A percentile compares a stretch with the other conserved stretches of the same genome.
phyloP scores from a whole-genome alignment of 2,113 vertebrate species.

The Sardina pilchardus region DNA sequence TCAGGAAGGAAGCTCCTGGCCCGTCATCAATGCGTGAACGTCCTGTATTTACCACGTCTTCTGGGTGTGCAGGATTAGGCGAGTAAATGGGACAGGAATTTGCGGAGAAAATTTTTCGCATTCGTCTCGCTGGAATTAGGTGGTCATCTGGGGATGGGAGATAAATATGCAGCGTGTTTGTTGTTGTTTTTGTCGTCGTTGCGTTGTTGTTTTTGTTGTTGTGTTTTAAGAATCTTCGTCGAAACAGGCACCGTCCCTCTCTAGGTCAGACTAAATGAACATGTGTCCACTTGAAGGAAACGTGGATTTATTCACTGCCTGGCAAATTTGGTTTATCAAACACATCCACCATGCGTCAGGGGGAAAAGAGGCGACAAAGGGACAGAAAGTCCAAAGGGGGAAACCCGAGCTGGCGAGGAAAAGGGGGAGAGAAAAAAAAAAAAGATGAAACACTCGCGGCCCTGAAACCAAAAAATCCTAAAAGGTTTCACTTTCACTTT shows the following conservation, averaged over 20 bases:
- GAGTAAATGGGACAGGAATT: background rate
- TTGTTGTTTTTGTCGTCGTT: slow-evolving; percentile 35
- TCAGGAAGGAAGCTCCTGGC: background rate
- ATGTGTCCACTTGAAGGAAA: background rate
- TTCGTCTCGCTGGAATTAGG: background rate
- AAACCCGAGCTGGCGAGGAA: background rate
- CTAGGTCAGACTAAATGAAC: background rate
- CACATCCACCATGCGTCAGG: background rate
- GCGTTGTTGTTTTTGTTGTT: background rate
- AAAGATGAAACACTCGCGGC: background rate
- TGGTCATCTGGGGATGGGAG: background rate
- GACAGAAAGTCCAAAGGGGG: background rate
- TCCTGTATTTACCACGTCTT: background rate
- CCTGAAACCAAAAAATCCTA: slow-evolving; percentile 15
- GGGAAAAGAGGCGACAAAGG: background rate
- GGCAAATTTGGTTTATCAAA: slow-evolving; percentile 12
- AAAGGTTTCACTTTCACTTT: slow-evolving; percentile 36
- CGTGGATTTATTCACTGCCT: background rate
- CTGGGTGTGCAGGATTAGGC: background rate
- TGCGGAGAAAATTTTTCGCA: background rate
- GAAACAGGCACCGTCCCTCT: background rate
- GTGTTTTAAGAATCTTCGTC: background rate
- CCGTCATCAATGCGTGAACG: background rate
- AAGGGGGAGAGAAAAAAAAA: background rate
- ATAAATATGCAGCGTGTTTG: slow-evolving; percentile 43